These are phyloP conservation scores for Syngnathus acus DNA, from an alignment of 2,797 vertebrate species.

Conservation along the genomic window DNA sequence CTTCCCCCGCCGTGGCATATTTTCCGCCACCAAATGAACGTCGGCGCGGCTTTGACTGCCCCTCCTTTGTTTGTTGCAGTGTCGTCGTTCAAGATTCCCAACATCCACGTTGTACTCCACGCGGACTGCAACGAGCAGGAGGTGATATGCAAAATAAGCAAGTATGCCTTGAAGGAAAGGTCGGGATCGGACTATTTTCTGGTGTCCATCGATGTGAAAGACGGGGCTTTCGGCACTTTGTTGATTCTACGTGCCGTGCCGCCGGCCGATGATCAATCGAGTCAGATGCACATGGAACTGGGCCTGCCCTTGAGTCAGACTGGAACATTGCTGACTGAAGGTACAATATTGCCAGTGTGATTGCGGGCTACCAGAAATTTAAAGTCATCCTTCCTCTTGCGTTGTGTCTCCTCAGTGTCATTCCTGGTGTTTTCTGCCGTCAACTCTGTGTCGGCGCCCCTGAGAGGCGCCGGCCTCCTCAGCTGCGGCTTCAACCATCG, in stretches of 20 bases:
- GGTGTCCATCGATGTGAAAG: slow-evolving; percentile 63
- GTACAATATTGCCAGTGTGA: slow-evolving; percentile 36
- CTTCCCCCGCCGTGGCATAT: neutral
- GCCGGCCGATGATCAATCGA: slow-evolving; percentile 22
- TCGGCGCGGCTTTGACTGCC: neutral
- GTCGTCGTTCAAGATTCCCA: slow-evolving; percentile 62
- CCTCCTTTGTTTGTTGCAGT: slow-evolving; percentile 47
- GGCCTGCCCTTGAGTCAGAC: slow-evolving; percentile 65
- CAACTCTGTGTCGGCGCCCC: slow-evolving; percentile 45
- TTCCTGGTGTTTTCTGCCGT: slow-evolving; percentile 73
- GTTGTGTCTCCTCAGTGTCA: slow-evolving; percentile 61
- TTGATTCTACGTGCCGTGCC: slow-evolving; percentile 66
- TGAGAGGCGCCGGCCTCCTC: slow-evolving; percentile 64
- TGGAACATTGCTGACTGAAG: slow-evolving; percentile 63
- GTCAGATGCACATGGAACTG: slow-evolving; percentile 60
- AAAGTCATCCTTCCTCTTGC: neutral
- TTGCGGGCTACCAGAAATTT: too few species aligned
- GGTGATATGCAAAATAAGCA: slow-evolving; percentile 75
- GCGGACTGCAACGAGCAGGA: slow-evolving; percentile 74
- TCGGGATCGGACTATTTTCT: slow-evolving; percentile 60
- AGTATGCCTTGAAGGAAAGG: slow-evolving; percentile 33
- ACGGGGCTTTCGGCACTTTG: slow-evolving; percentile 58
- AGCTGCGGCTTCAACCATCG: slow-evolving; percentile 74
- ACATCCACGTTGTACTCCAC: slow-evolving; percentile 69
- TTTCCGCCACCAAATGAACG: neutral